Base-by-base conservation (phyloP, 2,797 vertebrate genomes). In the Sebastes miniatus region DNA sequence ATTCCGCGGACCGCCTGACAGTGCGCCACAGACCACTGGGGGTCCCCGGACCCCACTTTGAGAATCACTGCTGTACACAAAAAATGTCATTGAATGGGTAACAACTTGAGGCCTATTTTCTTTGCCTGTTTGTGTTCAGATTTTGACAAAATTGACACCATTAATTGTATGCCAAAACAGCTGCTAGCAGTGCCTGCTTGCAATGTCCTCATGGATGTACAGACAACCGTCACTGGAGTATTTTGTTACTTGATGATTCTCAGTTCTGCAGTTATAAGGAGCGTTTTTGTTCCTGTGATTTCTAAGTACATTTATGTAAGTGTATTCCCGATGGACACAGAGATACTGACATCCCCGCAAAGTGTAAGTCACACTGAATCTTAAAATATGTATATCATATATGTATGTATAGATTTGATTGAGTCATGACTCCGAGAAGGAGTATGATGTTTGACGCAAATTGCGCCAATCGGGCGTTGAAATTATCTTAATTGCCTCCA, bases 1-100 rank as follows among this genome's bases (percentile, higher is more conserved):
- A 43, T 43, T 43, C 0, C 0, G 3, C 1, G 16, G 43, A 47
- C 7, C 43, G 7, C 43, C 43, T 47, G 43, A 47, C 16, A 0
- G 43, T 0, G 39, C 0, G 39, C 3, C 1, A 43, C 6, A 0
- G 39, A 16, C 0, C 39, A 43, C 39, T 43, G 39, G 39, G 14
- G 43, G 43, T 8, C 16, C 16, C 43, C 7, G 7, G 43, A 8
- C 43, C 16, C 16, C 43, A 47, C 43, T 18, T 47, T 47, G 16
- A 47, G 7, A 47, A 47, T 47, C 16, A 47, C 16, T 1, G 43
- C 43, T 47, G 16, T 47, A 18, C 1, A 47, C 39, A 18, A 18
- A 43, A 47, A 47, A 47, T 47, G 1, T 18, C 43, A 47, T 47
- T 47, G 16, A 0, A 20, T 10, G 6, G 43, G 67, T 29, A n/a